Evolutionary conservation across 2,113 vertebrate species (phyloP).

Genomic region (Hemicordylus capensis): DNA sequence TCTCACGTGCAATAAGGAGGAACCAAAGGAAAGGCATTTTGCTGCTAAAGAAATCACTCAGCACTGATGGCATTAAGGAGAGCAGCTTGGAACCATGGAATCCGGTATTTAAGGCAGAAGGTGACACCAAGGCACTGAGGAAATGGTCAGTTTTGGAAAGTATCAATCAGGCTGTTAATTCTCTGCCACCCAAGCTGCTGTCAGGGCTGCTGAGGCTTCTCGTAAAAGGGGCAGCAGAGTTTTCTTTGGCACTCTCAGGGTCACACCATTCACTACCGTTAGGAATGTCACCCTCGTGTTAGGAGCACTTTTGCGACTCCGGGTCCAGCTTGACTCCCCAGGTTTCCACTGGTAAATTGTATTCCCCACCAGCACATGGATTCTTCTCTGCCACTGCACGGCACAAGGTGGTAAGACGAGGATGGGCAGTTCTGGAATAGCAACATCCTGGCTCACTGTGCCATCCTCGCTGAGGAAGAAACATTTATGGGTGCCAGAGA

Average conservation of each 20-base stretch:
- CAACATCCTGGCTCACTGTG: constrained; percentile 24
- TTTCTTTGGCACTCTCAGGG: constrained; percentile 37
- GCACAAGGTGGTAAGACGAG: constrained; percentile 79
- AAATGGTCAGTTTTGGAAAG: not conserved
- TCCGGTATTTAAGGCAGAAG: not conserved
- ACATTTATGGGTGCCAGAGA: constrained; percentile 28
- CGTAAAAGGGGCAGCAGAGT: constrained; percentile 20
- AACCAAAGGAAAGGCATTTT: not conserved
- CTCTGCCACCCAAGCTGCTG: constrained; percentile 26
- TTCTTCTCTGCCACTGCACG: constrained; percentile 81
- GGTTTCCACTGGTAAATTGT: constrained; percentile 86
- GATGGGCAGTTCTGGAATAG: constrained; percentile 80
- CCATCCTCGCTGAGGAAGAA: constrained; percentile 39
- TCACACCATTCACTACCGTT: constrained; percentile 28
- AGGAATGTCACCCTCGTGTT: constrained; percentile 20
- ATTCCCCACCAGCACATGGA: constrained; percentile 83
- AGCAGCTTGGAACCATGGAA: not conserved
- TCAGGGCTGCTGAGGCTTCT: constrained; percentile 21
- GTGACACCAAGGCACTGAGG: not conserved
- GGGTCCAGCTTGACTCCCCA: constrained; percentile 53
- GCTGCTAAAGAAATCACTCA: not conserved
- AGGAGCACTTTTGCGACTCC: constrained; percentile 11
- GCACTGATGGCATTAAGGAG: not conserved
- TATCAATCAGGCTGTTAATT: not conserved
- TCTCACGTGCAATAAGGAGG: not conserved